Percentiles rank a stretch among this genome's conserved stretches.
These are phyloP conservation scores for Achroia grisella DNA, from an alignment of 1,140 invertebrate species.

Conservation along the genomic window DNA sequence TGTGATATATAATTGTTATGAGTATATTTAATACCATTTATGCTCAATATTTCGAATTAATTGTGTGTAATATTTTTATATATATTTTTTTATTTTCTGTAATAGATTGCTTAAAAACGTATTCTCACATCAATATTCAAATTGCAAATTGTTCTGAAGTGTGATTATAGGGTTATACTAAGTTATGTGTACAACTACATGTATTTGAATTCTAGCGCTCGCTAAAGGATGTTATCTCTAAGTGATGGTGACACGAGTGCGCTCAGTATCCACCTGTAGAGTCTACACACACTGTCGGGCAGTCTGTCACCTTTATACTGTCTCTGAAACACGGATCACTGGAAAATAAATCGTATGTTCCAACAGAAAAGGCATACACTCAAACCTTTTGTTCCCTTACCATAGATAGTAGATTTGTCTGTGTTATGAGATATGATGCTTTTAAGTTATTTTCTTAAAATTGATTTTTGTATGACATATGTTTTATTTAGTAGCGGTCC, in stretches of 20 bases:
- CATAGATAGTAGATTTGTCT: constrained; percentile 2
- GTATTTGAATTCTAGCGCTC: constrained; percentile 68
- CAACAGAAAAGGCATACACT: background rate
- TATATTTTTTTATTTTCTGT: no score
- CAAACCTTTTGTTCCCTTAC: background rate
- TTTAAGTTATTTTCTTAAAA: background rate
- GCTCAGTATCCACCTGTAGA: constrained; percentile 53
- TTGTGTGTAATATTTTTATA: no score
- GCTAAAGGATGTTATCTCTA: constrained; percentile 61
- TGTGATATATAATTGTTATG: no score
- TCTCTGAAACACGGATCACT: constrained; percentile 35
- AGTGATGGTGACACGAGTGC: constrained; percentile 60
- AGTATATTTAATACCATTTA: no score
- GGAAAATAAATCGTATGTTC: constrained; percentile 16
- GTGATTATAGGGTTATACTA: background rate
- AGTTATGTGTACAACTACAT: constrained; percentile 22
- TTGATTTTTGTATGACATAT: constrained; percentile 4
- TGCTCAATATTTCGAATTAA: no score
- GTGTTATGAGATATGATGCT: background rate
- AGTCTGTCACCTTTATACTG: constrained; percentile 33
- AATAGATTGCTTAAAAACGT: no score
- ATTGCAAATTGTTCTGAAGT: background rate
- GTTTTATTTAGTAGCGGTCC: constrained; percentile 22
- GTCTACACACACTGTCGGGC: constrained; percentile 22
- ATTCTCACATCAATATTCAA: no score